Evolutionary conservation across 2,113 vertebrate genomes (phyloP).

Genomic region (Chlamydotis undulata): DNA sequence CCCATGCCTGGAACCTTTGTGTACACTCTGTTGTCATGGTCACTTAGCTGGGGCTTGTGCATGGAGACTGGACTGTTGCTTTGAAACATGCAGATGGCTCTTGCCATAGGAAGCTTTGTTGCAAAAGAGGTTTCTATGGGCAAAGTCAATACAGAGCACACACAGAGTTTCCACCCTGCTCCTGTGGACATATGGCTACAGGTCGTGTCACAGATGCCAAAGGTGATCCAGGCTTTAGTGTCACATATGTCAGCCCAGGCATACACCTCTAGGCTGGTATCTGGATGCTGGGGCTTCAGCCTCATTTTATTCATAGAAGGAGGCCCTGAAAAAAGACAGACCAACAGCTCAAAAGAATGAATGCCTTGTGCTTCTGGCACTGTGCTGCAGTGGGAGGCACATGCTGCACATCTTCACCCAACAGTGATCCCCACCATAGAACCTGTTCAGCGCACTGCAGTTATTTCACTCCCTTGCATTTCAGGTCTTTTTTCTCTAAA

Average conservation of each 20-base stretch:
- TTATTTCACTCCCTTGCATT: not conserved
- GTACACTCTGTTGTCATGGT: constrained; percentile 42
- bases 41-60: not conserved
- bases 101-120: not conserved
- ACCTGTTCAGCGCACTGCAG: not conserved
- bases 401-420: not conserved
- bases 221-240: not conserved
- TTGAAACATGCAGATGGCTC: not conserved
- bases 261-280: accelerated
- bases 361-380: not conserved
- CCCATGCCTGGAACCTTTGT: not conserved
- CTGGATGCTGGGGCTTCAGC: not conserved
- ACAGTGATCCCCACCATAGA: too few relatives aligned
- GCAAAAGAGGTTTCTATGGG: constrained; percentile 36
- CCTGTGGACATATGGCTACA: not conserved
- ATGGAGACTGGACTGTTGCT: not conserved
- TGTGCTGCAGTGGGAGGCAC: not conserved
- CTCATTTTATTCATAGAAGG: not conserved
- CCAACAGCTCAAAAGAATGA: not conserved
- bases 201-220: accelerated
- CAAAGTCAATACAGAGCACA: not conserved
- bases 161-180: accelerated
- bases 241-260: not conserved
- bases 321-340: not conserved
- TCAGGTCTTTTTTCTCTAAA: not conserved